Evolutionary conservation across 2,113 vertebrate genomes (phyloP).

Genomic region (Chlorodrepanis virens): DNA sequence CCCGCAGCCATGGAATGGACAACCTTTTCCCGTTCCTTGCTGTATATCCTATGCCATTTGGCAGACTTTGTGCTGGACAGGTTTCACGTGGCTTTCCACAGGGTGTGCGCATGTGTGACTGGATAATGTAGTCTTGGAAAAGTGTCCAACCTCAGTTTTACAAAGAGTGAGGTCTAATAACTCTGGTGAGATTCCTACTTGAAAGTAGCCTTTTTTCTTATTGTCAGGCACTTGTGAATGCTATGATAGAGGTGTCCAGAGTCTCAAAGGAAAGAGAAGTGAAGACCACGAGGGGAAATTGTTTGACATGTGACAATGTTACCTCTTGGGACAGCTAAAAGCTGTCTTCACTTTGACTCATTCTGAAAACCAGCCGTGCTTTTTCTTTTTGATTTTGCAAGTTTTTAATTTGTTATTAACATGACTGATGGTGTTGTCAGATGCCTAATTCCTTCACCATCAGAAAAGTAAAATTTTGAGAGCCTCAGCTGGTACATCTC

Average conservation of each 20-base stretch:
- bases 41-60: background rate
- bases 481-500: background rate
- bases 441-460: background rate
- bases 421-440: background rate
- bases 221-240: background rate
- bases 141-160: background rate
- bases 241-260: background rate
- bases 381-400: background rate
- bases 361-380: background rate
- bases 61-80: background rate
- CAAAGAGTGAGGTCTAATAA: background rate
- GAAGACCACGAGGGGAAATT: background rate
- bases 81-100: background rate
- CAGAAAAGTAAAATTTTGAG: background rate
- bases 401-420: background rate
- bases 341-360: background rate
- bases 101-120: background rate
- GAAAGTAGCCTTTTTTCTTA: background rate
- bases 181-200: background rate
- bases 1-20: accelerated
- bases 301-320: background rate
- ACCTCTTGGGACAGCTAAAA: background rate
- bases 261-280: background rate
- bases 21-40: background rate
- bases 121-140: background rate